Conservation (phyloP, 2,113 vertebrate species). For the Bagarius yarrelli region DNA sequence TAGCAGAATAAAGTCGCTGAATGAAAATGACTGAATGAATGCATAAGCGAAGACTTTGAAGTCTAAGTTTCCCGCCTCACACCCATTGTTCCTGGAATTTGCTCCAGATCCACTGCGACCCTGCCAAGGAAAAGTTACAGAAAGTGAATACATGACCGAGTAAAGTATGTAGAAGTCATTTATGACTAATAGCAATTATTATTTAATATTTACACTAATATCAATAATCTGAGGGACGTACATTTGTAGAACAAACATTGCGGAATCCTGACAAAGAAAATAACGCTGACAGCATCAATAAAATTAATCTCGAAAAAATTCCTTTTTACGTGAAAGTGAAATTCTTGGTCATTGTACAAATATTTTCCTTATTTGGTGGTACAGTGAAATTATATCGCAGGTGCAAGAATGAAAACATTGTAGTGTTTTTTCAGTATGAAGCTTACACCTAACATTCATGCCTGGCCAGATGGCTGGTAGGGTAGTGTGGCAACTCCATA, state of each 20-base stretch:
- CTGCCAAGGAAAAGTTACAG: background rate
- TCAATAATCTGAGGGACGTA: background rate
- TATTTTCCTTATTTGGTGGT: slow-evolving; percentile 30
- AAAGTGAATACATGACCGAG: background rate
- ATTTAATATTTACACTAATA: slow-evolving; percentile 23
- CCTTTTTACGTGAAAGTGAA: slow-evolving; percentile 39
- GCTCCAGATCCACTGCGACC: background rate
- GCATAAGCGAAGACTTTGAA: background rate
- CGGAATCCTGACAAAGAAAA: slow-evolving; percentile 42
- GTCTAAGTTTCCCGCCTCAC: background rate
- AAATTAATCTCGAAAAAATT: slow-evolving; percentile 41
- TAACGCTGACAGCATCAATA: slow-evolving; percentile 4
- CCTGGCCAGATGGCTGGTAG: slow-evolving; percentile 35
- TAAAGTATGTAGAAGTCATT: background rate
- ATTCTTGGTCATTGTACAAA: slow-evolving; percentile 41
- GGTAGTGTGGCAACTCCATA: slow-evolving; percentile 34
- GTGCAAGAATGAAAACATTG: slow-evolving; percentile 36
- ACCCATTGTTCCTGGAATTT: background rate
- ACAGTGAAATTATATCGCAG: slow-evolving; percentile 38
- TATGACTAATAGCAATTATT: slow-evolving; percentile 19
- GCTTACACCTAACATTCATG: slow-evolving; percentile 34
- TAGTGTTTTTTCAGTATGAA: slow-evolving; percentile 42
- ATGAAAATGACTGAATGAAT: background rate
- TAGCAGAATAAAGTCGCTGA: background rate
- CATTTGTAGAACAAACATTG: slow-evolving; percentile 13